These are phyloP conservation scores for Capreolus pygargus DNA, from an alignment of 2,113 vertebrate species.

Conservation along the genomic window DNA sequence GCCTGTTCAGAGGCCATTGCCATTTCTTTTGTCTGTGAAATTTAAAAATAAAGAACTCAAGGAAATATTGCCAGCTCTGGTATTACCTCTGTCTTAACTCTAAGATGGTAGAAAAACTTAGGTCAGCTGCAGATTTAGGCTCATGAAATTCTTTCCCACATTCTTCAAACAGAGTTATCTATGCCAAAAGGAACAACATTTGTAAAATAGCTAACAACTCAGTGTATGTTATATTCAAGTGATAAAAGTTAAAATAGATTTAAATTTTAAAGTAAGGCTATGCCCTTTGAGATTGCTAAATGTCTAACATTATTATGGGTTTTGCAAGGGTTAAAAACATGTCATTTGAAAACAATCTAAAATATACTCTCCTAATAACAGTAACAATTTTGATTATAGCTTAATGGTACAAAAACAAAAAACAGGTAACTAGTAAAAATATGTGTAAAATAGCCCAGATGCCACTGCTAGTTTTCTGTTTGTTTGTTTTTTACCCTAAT, in stretches of 20 bases:
- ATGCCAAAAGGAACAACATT: neutral
- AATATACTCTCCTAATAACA: constrained; percentile 19
- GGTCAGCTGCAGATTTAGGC: constrained; percentile 25
- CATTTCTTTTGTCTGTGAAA: constrained; percentile 64
- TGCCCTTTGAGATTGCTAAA: neutral
- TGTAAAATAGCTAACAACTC: neutral
- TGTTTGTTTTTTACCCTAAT: constrained; percentile 22
- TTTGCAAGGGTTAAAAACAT: constrained; percentile 41
- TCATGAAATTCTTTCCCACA: constrained; percentile 70
- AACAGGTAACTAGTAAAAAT: constrained; percentile 45
- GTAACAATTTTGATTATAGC: constrained; percentile 6
- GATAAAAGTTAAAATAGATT: constrained; percentile 1
- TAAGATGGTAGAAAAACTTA: constrained; percentile 49
- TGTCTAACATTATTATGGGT: neutral
- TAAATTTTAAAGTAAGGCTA: constrained; percentile 25
- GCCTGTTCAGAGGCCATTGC: constrained; percentile 75
- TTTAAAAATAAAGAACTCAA: constrained; percentile 56
- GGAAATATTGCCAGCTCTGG: constrained; percentile 13
- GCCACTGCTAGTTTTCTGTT: neutral
- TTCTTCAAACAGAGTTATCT: constrained; percentile 70
- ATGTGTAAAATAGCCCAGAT: neutral
- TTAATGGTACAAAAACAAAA: neutral
- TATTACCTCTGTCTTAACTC: constrained; percentile 70
- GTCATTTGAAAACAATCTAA: neutral
- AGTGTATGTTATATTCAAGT: neutral